These are phyloP conservation scores for Laspeyria flexula DNA, from an alignment of 2,888 invertebrate species.

Conservation along the genomic window DNA sequence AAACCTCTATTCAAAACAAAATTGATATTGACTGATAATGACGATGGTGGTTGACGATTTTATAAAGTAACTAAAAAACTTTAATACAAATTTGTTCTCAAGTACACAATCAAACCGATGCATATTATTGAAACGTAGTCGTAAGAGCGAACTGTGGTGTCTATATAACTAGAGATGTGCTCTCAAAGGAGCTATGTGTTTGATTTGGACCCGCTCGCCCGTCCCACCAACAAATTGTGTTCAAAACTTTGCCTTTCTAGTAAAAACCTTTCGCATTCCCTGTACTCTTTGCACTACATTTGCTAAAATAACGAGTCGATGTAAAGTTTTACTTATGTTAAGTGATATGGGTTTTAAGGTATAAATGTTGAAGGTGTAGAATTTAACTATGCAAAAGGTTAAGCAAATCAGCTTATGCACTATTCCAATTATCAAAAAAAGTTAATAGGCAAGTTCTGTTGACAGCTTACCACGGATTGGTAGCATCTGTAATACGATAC, in stretches of 20 bases:
- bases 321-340: conserved; percentile 22
- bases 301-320: conserved; percentile 41
- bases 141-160: conserved; percentile 31
- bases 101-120: neutral
- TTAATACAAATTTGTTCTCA: too few relatives aligned
- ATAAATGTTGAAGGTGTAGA: neutral
- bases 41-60: too few relatives aligned
- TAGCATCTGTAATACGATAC: too few relatives aligned
- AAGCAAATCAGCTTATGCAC: too few relatives aligned
- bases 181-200: conserved; percentile 69
- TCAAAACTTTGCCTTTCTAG: conserved; percentile 53
- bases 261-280: conserved; percentile 53
- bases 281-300: conserved; percentile 44
- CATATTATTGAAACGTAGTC: conserved; percentile 36
- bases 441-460: too few relatives aligned
- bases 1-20: too few relatives aligned
- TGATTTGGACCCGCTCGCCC: conserved; percentile 64
- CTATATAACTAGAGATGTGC: conserved; percentile 46
- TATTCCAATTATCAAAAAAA: too few relatives aligned
- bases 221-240: conserved; percentile 61
- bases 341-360: conserved; percentile 1
- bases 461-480: too few relatives aligned
- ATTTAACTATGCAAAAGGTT: neutral
- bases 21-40: too few relatives aligned
- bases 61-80: too few relatives aligned